These are phyloP conservation scores for Campoplex capitator DNA, from an alignment of 2,888 invertebrate genomes.

Conservation along the genomic window DNA sequence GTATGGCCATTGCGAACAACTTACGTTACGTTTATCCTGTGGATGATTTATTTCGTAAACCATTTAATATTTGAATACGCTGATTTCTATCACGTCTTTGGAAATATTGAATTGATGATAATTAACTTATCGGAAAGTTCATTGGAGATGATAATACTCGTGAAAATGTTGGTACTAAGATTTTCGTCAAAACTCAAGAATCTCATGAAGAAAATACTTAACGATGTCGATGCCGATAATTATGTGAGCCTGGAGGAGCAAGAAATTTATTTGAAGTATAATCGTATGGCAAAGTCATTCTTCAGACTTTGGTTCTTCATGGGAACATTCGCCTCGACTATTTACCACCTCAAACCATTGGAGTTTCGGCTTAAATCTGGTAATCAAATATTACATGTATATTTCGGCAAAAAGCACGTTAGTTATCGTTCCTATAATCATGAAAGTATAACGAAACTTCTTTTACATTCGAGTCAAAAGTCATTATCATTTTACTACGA, in stretches of 20 bases:
- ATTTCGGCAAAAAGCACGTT: not conserved
- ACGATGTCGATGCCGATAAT: slow-evolving; percentile 17
- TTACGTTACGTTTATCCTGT: slow-evolving; percentile 30
- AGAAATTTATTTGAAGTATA: slow-evolving; percentile 54
- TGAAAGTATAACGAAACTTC: not conserved
- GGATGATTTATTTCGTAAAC: slow-evolving; percentile 6
- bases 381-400: slow-evolving; percentile 2
- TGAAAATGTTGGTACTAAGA: slow-evolving; percentile 52
- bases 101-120: slow-evolving; percentile 27
- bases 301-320: slow-evolving; percentile 25
- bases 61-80: slow-evolving; percentile 9
- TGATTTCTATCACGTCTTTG: slow-evolving; percentile 28
- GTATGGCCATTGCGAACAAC: slow-evolving; percentile 50
- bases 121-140: slow-evolving; percentile 34
- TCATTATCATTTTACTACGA: not conserved
- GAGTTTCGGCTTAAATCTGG: slow-evolving; percentile 46
- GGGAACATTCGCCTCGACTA: not conserved
- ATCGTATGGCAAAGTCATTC: slow-evolving; percentile 28
- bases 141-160: slow-evolving; percentile 32
- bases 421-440: not conserved
- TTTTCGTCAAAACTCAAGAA: slow-evolving; percentile 34
- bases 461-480: not conserved
- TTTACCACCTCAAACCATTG: slow-evolving; percentile 47
- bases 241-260: slow-evolving; percentile 43
- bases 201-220: slow-evolving; percentile 5